Conservation (phyloP, 2,888 invertebrate species). For the Nomada fucata region DNA sequence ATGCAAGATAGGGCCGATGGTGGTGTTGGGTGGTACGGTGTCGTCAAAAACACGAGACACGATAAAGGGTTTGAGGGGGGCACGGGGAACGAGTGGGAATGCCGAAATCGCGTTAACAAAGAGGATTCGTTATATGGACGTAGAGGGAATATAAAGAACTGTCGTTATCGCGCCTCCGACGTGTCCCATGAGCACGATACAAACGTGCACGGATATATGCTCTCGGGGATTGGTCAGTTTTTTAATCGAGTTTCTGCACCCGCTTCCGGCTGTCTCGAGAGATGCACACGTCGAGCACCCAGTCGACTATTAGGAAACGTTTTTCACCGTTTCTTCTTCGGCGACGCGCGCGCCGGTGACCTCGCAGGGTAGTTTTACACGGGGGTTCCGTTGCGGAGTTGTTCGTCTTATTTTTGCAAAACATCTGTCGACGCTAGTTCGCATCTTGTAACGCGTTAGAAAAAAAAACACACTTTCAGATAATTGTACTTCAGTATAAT, state of each 20-base stretch:
- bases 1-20: neutral
- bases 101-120: conserved; percentile 71
- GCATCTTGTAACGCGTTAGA: too few species aligned
- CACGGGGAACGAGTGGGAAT: conserved; percentile 56
- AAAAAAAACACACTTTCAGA: too few species aligned
- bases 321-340: neutral
- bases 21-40: conserved; percentile 6
- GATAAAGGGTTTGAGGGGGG: conserved; percentile 38
- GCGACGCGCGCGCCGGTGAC: neutral
- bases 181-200: conserved; percentile 49
- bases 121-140: conserved; percentile 71
- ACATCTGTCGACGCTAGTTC: too few species aligned
- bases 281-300: conserved; percentile 25
- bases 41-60: conserved; percentile 46
- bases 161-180: conserved; percentile 70
- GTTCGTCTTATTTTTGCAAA: too few species aligned
- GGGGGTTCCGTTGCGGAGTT: neutral
- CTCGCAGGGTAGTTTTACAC: neutral
- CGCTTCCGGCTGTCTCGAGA: neutral
- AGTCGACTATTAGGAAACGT: conserved; percentile 31
- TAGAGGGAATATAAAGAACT: conserved; percentile 64
- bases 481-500: too few species aligned
- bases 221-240: conserved; percentile 47
- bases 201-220: conserved; percentile 16
- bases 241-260: conserved; percentile 61